Evolutionary conservation across 2,113 vertebrate genomes (phyloP), one percentile per base, ranked within the genome.

Genomic region (Thunnus thynnus): DNA sequence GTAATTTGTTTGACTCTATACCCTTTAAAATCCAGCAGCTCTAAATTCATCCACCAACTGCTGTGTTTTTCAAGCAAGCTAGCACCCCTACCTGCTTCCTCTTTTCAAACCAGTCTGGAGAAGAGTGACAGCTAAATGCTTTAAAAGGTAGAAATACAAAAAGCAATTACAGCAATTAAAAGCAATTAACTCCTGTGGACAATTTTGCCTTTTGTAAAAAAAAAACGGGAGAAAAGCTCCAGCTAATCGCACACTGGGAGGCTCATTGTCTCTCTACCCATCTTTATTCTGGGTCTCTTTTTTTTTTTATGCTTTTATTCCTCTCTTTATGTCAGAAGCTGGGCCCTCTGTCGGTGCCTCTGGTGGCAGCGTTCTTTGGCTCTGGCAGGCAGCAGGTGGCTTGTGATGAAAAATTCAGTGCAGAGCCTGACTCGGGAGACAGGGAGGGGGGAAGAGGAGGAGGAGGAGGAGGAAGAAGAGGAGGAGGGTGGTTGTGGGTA

Each of bases 351-450:
- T 80, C 44, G 65, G 65, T 51, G 84, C 88, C 91, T 85, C 87
- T 44, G 77, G 86, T 86, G 87, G 84, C 87, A 63, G 78, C 62
- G 62, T 65, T 78, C 80, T 87, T 77, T 91, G 89, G 89, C 91
- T 89, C 76, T 67, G 80, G 78, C 84, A 82, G 91, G 90, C 93
- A 91, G 92, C 92, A 92, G 93, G 93, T 92, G 90, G 91, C 91
- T 86, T 80, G 76, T 88, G 87, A 94, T 93, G 92, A 93, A 94
- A 93, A 89, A 92, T 92, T 91, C 92, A 94, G 90, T 75, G 85
- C 72, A 47, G 78, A 82, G 86, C 13, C 25, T 25, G 84, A 89
- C 83, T 87, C 67, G 51, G 76, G 86, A 85, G 85, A 82, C n/a
- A 41, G 8, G 36, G 36, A 8, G 36, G 36, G 5, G 27, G 13